phyloP scores from a whole-genome alignment of 2,113 vertebrate genomes.

The Cyanoderma ruficeps region DNA sequence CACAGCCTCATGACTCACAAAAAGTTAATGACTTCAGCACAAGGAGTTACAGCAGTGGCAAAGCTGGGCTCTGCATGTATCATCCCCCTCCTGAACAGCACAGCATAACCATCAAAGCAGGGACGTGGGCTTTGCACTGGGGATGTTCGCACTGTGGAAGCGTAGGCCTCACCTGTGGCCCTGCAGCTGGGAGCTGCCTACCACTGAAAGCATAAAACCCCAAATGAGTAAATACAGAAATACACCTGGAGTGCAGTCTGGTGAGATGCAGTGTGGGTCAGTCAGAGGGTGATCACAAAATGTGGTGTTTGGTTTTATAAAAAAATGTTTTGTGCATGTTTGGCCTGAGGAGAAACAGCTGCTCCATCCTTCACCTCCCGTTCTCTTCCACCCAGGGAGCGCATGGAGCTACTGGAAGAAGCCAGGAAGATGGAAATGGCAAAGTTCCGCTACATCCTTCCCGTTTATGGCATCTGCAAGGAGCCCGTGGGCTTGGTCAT shows the following conservation, averaged over 20 bases:
- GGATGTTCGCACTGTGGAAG: not conserved
- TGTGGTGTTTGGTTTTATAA: fast-evolving
- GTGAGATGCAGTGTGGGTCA: not conserved
- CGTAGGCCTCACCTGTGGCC: not conserved
- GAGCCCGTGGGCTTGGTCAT: conserved; percentile 93
- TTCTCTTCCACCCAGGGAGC: conserved; percentile 79
- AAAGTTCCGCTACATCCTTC: conserved; percentile 94
- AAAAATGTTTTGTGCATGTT: not conserved
- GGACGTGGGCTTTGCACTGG: not conserved
- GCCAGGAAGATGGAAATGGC: conserved; percentile 99
- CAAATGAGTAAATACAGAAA: not conserved
- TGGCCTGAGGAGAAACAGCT: not conserved
- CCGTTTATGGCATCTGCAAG: conserved; percentile 93
- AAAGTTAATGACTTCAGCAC: not conserved
- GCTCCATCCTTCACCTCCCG: not conserved
- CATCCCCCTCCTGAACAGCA: not conserved
- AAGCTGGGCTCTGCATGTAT: not conserved
- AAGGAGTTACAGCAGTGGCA: not conserved
- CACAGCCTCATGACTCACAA: not conserved
- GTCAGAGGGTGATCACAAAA: not conserved
- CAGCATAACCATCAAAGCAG: not conserved
- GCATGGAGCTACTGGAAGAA: conserved; percentile 89
- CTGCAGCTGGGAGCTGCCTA: not conserved
- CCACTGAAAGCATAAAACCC: not conserved
- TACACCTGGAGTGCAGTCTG: not conserved